phyloP scores from a whole-genome alignment of 2,113 vertebrate species.

The Acanthisitta chloris region DNA sequence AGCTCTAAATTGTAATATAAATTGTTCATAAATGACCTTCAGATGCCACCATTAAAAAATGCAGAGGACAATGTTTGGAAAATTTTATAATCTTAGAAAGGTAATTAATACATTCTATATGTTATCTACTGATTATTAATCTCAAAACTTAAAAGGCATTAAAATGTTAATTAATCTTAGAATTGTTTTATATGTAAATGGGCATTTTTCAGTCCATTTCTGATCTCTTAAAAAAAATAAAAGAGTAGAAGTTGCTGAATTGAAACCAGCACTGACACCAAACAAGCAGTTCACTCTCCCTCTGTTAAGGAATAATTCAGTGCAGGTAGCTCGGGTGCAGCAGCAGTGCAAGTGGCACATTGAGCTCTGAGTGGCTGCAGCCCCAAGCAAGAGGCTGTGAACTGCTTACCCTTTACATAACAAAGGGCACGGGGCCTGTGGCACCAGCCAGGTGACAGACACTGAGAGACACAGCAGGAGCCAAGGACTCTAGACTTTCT shows the following conservation, averaged over 20 bases:
- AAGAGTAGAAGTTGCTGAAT: background rate
- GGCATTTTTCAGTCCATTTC: background rate
- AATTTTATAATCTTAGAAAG: background rate
- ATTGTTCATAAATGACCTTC: background rate
- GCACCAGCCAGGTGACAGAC: no score
- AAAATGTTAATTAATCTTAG: background rate
- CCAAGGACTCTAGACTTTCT: no score
- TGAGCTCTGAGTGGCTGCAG: no score
- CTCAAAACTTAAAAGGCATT: background rate
- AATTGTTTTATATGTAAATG: background rate
- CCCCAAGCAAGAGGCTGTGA: no score
- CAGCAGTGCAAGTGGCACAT: no score
- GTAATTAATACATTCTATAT: background rate
- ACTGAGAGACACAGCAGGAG: no score
- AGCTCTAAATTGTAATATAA: background rate
- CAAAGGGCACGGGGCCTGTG: no score
- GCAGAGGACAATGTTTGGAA: background rate
- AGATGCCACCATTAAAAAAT: background rate
- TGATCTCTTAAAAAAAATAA: background rate
- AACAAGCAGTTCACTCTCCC: background rate
- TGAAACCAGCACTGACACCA: background rate
- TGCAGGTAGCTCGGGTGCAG: no score
- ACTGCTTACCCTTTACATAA: no score
- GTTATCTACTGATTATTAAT: background rate
- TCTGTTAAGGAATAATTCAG: no score